phyloP scores from a whole-genome alignment of 2,888 invertebrate genomes.

The Linyphia triangularis region DNA sequence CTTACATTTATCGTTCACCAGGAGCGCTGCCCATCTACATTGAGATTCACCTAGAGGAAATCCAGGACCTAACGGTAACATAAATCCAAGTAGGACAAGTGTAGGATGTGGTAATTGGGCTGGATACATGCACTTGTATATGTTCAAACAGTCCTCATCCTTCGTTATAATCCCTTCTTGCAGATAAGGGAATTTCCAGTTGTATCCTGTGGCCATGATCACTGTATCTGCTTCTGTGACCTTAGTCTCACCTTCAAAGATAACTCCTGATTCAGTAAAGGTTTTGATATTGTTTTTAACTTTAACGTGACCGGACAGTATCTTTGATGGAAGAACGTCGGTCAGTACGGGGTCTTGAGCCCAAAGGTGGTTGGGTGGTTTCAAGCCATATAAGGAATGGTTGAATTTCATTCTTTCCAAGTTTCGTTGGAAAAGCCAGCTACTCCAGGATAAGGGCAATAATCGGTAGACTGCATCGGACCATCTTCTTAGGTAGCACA shows the following conservation, averaged over 20 bases:
- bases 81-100: slow-evolving; percentile 80
- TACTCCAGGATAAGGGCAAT: slow-evolving; percentile 46
- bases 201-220: slow-evolving; percentile 80
- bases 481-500: slow-evolving; percentile 67
- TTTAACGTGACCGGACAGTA: slow-evolving; percentile 79
- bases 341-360: slow-evolving; percentile 79
- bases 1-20: slow-evolving; percentile 78
- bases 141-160: slow-evolving; percentile 77
- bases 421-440: slow-evolving; percentile 59
- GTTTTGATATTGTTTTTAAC: slow-evolving; percentile 79
- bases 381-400: slow-evolving; percentile 80
- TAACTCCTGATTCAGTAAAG: slow-evolving; percentile 70
- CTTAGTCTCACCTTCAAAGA: slow-evolving; percentile 69
- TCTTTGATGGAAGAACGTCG: slow-evolving; percentile 81
- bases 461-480: slow-evolving; percentile 48
- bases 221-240: slow-evolving; percentile 78
- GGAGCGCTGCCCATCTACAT: slow-evolving; percentile 80
- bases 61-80: slow-evolving; percentile 81
- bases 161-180: slow-evolving; percentile 57
- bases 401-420: slow-evolving; percentile 76
- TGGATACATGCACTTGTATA: slow-evolving; percentile 80
- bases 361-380: slow-evolving; percentile 79
- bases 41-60: slow-evolving; percentile 81
- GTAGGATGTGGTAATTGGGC: slow-evolving; percentile 79
- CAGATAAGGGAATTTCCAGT: slow-evolving; percentile 79